Conservation (phyloP, 35 echinoderm and acorn worm species). For the Patiria miniata region DNA sequence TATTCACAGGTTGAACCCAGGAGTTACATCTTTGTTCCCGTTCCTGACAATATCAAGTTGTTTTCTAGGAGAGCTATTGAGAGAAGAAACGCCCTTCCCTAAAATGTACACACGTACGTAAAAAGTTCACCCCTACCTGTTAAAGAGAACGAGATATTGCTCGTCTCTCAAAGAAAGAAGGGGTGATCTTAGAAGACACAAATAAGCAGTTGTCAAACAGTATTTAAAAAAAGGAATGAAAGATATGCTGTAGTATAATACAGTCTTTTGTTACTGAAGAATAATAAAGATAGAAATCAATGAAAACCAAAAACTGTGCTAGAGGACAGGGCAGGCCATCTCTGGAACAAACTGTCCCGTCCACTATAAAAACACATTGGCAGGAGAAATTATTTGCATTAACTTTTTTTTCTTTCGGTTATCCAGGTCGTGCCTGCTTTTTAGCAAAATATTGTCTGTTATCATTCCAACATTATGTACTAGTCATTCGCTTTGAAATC, state of each 20-base stretch:
- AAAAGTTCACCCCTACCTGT: not conserved
- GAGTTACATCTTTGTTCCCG: too few relatives aligned
- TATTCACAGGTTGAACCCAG: too few relatives aligned
- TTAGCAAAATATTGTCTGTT: too few relatives aligned
- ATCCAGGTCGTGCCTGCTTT: too few relatives aligned
- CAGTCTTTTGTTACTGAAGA: constrained; percentile 13
- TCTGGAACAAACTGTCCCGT: not conserved
- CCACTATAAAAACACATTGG: not conserved
- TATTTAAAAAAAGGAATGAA: constrained; percentile 28
- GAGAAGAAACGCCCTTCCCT: too few relatives aligned
- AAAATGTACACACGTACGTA: constrained; percentile 31
- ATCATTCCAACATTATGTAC: too few relatives aligned
- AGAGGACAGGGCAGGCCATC: not conserved
- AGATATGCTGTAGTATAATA: constrained; percentile 27
- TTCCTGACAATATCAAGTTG: too few relatives aligned
- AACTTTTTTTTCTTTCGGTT: too few relatives aligned
- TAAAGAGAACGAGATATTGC: not conserved
- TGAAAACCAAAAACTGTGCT: not conserved
- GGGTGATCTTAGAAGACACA: not conserved
- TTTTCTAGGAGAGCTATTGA: too few relatives aligned
- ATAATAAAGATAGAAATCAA: not conserved
- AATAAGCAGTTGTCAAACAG: constrained; percentile 23
- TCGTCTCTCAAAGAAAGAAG: not conserved
- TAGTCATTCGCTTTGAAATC: too few relatives aligned
- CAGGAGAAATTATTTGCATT: constrained; percentile 14